phyloP scores from a whole-genome alignment of 2,113 vertebrate species.

The Tragelaphus buxtoni region DNA sequence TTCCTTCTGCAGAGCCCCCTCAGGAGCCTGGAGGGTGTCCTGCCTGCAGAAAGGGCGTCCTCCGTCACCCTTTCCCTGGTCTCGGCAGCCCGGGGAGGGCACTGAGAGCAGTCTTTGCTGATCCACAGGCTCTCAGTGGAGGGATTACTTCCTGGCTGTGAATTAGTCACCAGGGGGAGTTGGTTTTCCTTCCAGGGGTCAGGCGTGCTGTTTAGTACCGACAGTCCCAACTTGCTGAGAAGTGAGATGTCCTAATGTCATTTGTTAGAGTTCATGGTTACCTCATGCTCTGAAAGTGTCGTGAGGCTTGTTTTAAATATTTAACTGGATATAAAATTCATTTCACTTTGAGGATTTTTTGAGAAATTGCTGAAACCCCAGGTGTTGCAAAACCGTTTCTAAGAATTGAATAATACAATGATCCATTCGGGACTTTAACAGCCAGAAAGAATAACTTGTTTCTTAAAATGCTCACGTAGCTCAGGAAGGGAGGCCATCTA shows the following conservation, averaged over 20 bases:
- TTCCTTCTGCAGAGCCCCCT: background rate
- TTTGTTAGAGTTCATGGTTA: constrained; percentile 58
- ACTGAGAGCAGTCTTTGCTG: background rate
- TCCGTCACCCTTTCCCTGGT: background rate
- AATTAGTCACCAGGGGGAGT: constrained; percentile 50
- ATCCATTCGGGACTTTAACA: background rate
- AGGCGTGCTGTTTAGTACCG: background rate
- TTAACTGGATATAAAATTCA: constrained; percentile 43
- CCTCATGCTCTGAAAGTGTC: constrained; percentile 38
- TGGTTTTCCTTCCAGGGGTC: constrained; percentile 47
- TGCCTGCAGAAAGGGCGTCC: background rate
- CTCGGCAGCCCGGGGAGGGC: background rate
- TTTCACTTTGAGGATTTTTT: constrained; percentile 30
- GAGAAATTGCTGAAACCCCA: constrained; percentile 41
- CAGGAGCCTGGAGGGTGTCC: background rate
- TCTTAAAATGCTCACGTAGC: background rate
- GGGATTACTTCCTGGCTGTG: constrained; percentile 47
- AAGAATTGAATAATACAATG: background rate
- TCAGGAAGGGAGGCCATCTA: background rate
- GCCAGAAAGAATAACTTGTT: background rate
- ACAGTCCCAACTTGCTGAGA: background rate
- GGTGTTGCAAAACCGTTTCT: background rate
- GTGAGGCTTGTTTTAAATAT: background rate
- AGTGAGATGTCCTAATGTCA: background rate
- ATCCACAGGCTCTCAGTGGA: background rate